Conservation (phyloP, 2,888 invertebrate species). For the Limulus polyphemus region DNA sequence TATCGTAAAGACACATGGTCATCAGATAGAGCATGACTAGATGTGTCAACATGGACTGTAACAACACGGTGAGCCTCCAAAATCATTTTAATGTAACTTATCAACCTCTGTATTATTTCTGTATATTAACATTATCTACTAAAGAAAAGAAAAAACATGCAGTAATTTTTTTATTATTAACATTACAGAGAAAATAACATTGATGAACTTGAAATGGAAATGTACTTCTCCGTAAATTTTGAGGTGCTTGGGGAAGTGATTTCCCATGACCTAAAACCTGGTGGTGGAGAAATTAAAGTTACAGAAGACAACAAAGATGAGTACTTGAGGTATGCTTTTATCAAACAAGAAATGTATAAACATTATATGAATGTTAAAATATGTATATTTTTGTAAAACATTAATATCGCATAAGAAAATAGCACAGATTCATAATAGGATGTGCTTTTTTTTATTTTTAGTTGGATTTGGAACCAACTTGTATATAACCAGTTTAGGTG, state of each 20-base stretch:
- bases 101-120: background rate
- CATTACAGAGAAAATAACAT: slow-evolving; percentile 69
- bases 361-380: background rate
- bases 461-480: no score
- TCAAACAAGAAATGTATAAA: background rate
- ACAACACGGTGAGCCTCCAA: no score
- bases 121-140: no score
- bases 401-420: background rate
- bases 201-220: slow-evolving; percentile 77
- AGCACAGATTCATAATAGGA: background rate
- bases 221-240: slow-evolving; percentile 95
- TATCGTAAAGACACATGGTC: no score
- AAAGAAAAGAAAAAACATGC: no score
- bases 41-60: no score
- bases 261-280: slow-evolving; percentile 85
- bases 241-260: slow-evolving; percentile 95
- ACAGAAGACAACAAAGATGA: slow-evolving; percentile 82
- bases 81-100: background rate
- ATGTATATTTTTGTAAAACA: background rate
- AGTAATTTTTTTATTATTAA: slow-evolving; percentile 1
- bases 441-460: no score
- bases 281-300: slow-evolving; percentile 75
- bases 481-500: no score
- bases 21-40: no score
- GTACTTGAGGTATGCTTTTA: slow-evolving; percentile 55